phyloP scores from a whole-genome alignment of 2,888 invertebrate species.

The Xestia sexstrigata region DNA sequence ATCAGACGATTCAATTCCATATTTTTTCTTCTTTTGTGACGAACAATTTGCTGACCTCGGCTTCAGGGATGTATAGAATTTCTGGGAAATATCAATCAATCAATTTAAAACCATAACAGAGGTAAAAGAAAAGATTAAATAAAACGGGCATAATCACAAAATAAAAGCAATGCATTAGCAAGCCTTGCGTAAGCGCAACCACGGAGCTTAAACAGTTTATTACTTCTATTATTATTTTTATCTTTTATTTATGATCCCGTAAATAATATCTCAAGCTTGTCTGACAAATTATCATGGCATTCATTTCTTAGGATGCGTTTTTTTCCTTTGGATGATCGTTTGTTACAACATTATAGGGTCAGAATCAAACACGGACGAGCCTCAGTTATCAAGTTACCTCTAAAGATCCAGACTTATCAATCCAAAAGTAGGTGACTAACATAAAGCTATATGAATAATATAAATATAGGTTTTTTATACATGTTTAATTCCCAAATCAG shows the following conservation, averaged over 20 bases:
- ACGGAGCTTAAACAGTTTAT: constrained; percentile 11
- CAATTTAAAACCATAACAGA: background rate
- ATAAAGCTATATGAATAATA: background rate
- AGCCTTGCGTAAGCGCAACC: background rate
- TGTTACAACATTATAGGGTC: constrained; percentile 32
- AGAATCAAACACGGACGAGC: constrained; percentile 6
- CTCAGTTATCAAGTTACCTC: background rate
- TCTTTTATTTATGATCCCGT: constrained; percentile 15
- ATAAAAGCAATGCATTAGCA: constrained; percentile 3
- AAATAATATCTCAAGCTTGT: constrained; percentile 11
- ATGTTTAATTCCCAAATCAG: constrained; percentile 59
- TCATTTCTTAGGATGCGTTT: constrained; percentile 1
- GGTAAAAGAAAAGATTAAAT: background rate
- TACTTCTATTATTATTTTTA: constrained; percentile 4
- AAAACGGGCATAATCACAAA: background rate
- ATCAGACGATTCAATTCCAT: constrained; percentile 28
- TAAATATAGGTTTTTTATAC: background rate
- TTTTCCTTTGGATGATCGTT: background rate
- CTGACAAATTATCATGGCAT: constrained; percentile 10
- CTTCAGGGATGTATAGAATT: constrained; percentile 12
- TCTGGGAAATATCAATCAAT: constrained; percentile 9
- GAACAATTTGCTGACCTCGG: constrained; percentile 1
- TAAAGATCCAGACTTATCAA: background rate
- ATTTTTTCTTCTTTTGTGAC: background rate
- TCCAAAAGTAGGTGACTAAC: constrained; percentile 19